These are phyloP conservation scores for Pediacus dermestoides DNA, from an alignment of 2,888 invertebrate genomes.

Conservation along the genomic window DNA sequence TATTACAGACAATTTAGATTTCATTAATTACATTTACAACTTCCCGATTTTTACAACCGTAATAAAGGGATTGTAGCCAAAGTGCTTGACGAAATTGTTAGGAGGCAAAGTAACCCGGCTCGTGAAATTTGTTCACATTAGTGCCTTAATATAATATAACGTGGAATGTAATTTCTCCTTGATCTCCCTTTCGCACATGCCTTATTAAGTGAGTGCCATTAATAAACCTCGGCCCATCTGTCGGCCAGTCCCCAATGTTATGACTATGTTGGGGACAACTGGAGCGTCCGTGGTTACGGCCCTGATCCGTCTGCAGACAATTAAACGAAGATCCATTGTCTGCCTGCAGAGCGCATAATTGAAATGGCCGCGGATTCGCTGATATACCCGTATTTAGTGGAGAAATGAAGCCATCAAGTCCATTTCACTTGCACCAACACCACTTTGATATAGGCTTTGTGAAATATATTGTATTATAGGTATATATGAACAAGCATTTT, in stretches of 20 bases:
- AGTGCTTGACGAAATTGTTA: too few relatives aligned
- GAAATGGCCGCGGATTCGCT: constrained; percentile 30
- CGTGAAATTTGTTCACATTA: constrained; percentile 14
- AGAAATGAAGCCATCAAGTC: constrained; percentile 27
- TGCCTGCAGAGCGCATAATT: constrained; percentile 37
- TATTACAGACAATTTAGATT: too few relatives aligned
- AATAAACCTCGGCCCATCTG: constrained; percentile 13
- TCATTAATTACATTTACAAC: too few relatives aligned
- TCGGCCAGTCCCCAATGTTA: too few relatives aligned
- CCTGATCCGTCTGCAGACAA: constrained; percentile 26
- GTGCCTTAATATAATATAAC: constrained; percentile 17
- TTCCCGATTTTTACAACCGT: too few relatives aligned
- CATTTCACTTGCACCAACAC: constrained; percentile 22
- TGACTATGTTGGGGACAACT: too few relatives aligned
- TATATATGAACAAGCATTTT: too few relatives aligned
- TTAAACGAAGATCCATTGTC: constrained; percentile 39
- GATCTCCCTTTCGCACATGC: constrained; percentile 13
- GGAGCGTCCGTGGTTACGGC: too few relatives aligned
- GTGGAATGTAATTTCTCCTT: constrained; percentile 16
- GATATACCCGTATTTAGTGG: constrained; percentile 16
- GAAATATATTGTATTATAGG: too few relatives aligned
- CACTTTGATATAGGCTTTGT: constrained; percentile 21
- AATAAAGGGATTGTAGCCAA: too few relatives aligned
- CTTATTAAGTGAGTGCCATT: constrained; percentile 12
- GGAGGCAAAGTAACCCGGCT: too few relatives aligned